Conservation (phyloP, 2,113 vertebrate genomes). For the Clarias gariepinus region DNA sequence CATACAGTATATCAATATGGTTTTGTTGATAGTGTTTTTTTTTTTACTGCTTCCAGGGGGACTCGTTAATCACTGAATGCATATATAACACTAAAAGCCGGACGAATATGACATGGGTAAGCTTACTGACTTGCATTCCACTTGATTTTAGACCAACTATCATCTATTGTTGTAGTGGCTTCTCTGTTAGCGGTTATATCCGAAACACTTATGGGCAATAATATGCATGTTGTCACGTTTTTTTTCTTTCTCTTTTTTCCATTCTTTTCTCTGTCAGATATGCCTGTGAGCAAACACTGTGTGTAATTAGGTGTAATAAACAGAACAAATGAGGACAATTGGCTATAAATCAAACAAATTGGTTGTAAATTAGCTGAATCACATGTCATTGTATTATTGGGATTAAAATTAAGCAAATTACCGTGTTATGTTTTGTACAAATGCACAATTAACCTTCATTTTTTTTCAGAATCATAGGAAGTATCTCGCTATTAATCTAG, state of each 20-base stretch:
- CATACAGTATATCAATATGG: background rate
- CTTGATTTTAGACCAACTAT: background rate
- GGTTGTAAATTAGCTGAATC: background rate
- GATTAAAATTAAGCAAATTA: background rate
- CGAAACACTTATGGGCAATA: background rate
- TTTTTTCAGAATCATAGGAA: background rate
- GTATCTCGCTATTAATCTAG: background rate
- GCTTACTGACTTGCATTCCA: slow-evolving; percentile 48
- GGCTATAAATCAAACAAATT: background rate
- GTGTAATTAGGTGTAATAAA: background rate
- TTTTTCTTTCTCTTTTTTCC: background rate
- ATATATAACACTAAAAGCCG: slow-evolving; percentile 81
- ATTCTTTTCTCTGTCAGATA: background rate
- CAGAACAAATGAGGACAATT: background rate
- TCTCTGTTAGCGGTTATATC: background rate
- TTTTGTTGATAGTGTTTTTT: background rate
- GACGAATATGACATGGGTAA: slow-evolving; percentile 87
- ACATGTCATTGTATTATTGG: background rate
- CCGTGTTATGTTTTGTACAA: background rate
- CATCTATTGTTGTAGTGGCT: background rate
- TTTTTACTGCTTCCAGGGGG: slow-evolving; percentile 69
- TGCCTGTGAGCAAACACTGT: background rate
- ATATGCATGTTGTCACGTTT: background rate
- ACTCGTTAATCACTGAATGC: slow-evolving; percentile 86
- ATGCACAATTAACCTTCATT: background rate